Evolutionary conservation across 2,888 invertebrate species (phyloP).

Genomic region (Stenolophus ochropezus): DNA sequence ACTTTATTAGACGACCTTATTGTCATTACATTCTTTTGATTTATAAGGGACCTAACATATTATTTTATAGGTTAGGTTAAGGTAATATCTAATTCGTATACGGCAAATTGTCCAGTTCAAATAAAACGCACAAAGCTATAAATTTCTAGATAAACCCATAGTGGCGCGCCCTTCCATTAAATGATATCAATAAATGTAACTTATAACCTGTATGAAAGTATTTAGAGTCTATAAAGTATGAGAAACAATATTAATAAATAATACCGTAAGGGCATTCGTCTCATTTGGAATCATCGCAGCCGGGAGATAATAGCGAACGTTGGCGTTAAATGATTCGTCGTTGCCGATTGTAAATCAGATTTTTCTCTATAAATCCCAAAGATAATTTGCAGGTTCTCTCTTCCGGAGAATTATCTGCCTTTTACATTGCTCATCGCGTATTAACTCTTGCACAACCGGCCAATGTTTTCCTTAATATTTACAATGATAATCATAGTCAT

Average conservation of each 20-base stretch:
- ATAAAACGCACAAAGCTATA: too few relatives aligned
- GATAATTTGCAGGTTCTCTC: not conserved
- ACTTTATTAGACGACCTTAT: too few relatives aligned
- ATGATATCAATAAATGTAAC: not conserved
- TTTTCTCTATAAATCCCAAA: not conserved
- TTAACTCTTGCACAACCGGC: slow-evolving; percentile 20
- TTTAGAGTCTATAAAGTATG: not conserved
- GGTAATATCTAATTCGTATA: too few relatives aligned
- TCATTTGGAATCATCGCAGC: not conserved
- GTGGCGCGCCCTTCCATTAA: not conserved
- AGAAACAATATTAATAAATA: not conserved
- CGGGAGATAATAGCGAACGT: not conserved
- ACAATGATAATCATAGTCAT: not conserved
- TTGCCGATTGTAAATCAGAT: not conserved
- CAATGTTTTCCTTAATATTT: slow-evolving; percentile 24
- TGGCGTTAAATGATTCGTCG: not conserved
- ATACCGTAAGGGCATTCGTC: not conserved
- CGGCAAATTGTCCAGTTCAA: too few relatives aligned
- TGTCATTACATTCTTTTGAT: too few relatives aligned
- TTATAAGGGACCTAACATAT: too few relatives aligned
- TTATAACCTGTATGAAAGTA: not conserved
- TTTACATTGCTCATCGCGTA: not conserved
- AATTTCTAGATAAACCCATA: too few relatives aligned
- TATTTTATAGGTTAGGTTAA: too few relatives aligned
- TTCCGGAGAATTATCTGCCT: slow-evolving; percentile 1